Evolutionary conservation across 2,797 vertebrate species (phyloP).

Genomic region (Channallabes apus): DNA sequence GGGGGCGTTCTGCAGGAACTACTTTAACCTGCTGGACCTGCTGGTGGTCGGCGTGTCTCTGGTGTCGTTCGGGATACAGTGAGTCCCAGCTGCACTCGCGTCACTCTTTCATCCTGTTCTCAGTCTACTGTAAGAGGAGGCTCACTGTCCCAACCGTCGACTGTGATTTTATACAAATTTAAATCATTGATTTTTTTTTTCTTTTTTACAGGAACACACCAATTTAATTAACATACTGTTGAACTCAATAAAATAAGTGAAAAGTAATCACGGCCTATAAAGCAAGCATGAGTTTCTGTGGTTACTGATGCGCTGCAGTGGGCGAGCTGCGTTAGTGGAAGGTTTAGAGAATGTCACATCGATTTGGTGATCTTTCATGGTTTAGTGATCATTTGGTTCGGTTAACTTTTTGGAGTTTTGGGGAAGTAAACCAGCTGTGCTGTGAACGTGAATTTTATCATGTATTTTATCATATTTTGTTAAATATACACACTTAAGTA

Average conservation of each 20-base stretch:
- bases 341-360: neutral
- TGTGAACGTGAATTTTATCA: neutral
- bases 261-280: neutral
- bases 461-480: neutral
- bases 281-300: neutral
- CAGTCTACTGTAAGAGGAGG: neutral
- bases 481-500: neutral
- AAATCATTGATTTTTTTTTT: no score
- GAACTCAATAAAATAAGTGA: neutral
- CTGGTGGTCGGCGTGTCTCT: slow-evolving; percentile 97
- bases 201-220: no score
- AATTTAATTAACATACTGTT: no score
- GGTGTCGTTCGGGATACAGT: slow-evolving; percentile 98
- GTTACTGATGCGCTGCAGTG: neutral
- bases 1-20: slow-evolving; percentile 98
- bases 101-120: neutral
- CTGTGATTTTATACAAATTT: no score
- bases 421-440: neutral
- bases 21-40: slow-evolving; percentile 97
- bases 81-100: slow-evolving; percentile 68
- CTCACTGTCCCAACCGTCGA: no score
- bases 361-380: neutral
- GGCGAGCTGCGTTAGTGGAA: neutral
- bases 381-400: neutral
- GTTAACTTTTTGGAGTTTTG: neutral